These are phyloP conservation scores for Leptodactylus fuscus DNA, from an alignment of 2,113 vertebrate genomes.

Conservation along the genomic window DNA sequence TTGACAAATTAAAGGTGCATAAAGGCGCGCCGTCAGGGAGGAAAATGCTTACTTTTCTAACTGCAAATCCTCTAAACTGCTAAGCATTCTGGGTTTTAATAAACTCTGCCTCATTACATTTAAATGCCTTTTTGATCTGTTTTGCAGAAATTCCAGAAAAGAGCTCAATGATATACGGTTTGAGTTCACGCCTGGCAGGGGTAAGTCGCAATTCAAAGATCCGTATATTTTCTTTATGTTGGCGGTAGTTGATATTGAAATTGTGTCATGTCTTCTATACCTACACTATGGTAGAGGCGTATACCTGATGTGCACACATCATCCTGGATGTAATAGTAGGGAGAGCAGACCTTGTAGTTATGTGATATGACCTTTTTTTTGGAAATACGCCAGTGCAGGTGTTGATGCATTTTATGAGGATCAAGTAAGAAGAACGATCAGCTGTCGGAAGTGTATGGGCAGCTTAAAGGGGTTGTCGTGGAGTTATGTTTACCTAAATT, in stretches of 20 bases:
- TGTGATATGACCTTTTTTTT: too few relatives aligned
- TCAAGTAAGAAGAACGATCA: too few relatives aligned
- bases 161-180: slow-evolving; percentile 98
- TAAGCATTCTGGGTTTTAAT: slow-evolving; percentile 54
- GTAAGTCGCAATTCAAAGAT: slow-evolving; percentile 75
- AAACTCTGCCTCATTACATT: slow-evolving; percentile 60
- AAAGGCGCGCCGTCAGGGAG: slow-evolving; percentile 55
- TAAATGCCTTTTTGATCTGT: slow-evolving; percentile 68
- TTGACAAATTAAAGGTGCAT: slow-evolving; percentile 52
- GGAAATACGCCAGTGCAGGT: too few relatives aligned
- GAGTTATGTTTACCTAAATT: too few relatives aligned
- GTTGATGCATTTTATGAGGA: too few relatives aligned
- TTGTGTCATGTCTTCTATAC: neutral
- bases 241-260: neutral
- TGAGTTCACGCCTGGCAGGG: slow-evolving; percentile 96
- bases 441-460: too few relatives aligned
- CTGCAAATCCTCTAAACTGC: slow-evolving; percentile 63
- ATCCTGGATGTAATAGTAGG: too few relatives aligned
- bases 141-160: slow-evolving; percentile 92
- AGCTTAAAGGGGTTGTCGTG: too few relatives aligned
- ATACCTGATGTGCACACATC: neutral
- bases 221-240: neutral
- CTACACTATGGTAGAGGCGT: neutral
- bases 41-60: slow-evolving; percentile 62
- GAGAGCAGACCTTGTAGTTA: neutral